Evolutionary conservation across 2,113 vertebrate species (phyloP).

Genomic region (Tympanuchus pallidicinctus): DNA sequence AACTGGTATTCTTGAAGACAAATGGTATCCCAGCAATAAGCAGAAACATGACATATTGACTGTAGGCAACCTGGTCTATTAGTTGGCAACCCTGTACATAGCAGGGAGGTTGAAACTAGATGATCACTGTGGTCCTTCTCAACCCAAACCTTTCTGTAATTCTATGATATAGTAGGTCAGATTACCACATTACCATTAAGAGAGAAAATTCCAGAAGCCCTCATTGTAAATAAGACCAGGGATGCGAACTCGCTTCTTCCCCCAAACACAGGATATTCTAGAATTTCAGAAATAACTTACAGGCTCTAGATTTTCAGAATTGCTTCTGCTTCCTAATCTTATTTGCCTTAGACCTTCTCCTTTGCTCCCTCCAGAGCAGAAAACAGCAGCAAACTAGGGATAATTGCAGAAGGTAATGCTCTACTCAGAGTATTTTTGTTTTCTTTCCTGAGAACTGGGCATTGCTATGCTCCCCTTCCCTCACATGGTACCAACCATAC

Average conservation of each 20-base stretch:
- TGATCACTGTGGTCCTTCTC: no score
- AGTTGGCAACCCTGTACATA: no score
- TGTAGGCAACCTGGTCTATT: no score
- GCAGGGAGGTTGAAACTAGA: no score
- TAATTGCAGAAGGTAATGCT: background rate
- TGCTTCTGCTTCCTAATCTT: background rate
- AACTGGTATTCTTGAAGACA: background rate
- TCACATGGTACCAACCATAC: background rate
- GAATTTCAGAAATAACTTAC: background rate
- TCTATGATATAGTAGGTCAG: background rate
- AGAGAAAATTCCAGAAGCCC: background rate
- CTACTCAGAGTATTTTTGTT: background rate
- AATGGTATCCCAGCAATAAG: background rate
- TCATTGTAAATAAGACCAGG: background rate
- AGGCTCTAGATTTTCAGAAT: background rate
- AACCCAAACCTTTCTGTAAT: no score
- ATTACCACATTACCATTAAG: background rate
- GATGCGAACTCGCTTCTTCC: background rate
- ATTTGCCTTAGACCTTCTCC: background rate
- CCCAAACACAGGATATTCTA: background rate
- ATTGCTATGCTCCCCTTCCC: background rate
- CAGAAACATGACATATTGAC: background rate
- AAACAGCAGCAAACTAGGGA: background rate
- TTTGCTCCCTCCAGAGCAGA: background rate
- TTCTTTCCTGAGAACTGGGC: background rate